phyloP scores from a whole-genome alignment of 2,113 vertebrate genomes.

The Kobus ellipsiprymnus region DNA sequence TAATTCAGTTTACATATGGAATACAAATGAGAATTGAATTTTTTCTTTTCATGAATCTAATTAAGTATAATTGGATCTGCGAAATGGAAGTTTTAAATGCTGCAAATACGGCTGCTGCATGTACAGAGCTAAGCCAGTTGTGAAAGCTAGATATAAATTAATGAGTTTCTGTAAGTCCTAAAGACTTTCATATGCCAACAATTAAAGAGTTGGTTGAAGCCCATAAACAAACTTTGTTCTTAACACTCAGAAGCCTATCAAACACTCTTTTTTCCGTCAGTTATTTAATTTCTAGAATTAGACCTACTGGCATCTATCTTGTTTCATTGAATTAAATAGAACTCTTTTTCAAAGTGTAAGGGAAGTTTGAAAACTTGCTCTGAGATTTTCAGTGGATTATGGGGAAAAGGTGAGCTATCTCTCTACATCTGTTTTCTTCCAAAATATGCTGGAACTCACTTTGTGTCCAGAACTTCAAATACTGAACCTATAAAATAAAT shows the following conservation, averaged over 20 bases:
- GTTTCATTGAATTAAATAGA: not conserved
- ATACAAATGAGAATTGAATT: conserved; percentile 8
- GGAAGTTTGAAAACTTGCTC: not conserved
- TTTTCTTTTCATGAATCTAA: conserved; percentile 19
- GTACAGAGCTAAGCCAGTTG: not conserved
- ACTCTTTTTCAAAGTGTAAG: not conserved
- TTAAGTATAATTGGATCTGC: conserved; percentile 38
- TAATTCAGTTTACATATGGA: conserved; percentile 33
- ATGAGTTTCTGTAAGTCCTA: not conserved
- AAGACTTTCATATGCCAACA: not conserved
- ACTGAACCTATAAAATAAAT: not conserved
- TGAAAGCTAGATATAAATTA: not conserved
- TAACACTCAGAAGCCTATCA: conserved; percentile 24
- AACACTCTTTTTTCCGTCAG: not conserved
- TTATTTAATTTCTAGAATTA: not conserved
- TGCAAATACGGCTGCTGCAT: not conserved
- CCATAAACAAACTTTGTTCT: not conserved
- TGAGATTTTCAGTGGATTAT: not conserved
- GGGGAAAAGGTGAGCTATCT: not conserved
- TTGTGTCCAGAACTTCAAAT: not conserved
- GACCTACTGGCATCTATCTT: not conserved
- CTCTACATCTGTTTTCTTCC: not conserved
- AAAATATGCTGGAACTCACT: not conserved
- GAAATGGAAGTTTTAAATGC: conserved; percentile 10
- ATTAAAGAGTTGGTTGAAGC: not conserved